Percentiles rank a stretch among this genome's conserved stretches.
Conservation (phyloP, 2,797 vertebrate genomes). For the Microchirus variegatus region DNA sequence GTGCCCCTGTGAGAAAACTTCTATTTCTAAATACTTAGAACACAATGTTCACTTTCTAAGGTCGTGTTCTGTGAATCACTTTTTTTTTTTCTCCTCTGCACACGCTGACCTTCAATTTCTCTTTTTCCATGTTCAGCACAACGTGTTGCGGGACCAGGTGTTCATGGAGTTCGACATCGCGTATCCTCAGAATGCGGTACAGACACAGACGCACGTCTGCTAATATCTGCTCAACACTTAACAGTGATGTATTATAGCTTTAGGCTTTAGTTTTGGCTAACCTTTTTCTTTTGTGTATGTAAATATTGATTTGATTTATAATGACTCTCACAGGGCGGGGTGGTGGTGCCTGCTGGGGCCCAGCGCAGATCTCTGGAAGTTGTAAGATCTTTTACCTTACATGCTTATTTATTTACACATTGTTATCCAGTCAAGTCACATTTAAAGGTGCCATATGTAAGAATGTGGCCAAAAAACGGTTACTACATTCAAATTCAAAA, state of each 20-base stretch:
- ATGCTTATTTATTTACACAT: not conserved
- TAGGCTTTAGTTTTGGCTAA: not conserved
- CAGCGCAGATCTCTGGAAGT: conserved; percentile 45
- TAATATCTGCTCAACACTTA: conserved; percentile 25
- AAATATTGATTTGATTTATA: not conserved
- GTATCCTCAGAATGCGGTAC: conserved; percentile 58
- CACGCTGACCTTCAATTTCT: not conserved
- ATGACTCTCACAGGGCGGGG: conserved; percentile 41
- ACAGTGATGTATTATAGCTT: not conserved
- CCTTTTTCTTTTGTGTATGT: not conserved
- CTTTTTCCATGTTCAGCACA: not conserved
- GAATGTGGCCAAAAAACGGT: too few species aligned
- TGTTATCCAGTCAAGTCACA: not conserved
- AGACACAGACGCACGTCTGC: conserved; percentile 16
- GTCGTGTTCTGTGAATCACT: not conserved
- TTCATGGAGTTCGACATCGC: conserved; percentile 68
- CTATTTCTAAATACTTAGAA: not conserved
- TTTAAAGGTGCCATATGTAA: too few species aligned
- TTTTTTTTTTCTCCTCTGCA: too few species aligned
- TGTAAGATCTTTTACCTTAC: conserved; percentile 41
- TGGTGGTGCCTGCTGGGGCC: conserved; percentile 54
- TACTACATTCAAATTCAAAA: too few species aligned
- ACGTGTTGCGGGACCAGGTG: conserved; percentile 37
- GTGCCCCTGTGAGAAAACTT: conserved; percentile 65
- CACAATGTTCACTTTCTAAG: not conserved